phyloP scores from a whole-genome alignment of 1,140 invertebrate genomes.

The Lordiphosa stackelbergi region DNA sequence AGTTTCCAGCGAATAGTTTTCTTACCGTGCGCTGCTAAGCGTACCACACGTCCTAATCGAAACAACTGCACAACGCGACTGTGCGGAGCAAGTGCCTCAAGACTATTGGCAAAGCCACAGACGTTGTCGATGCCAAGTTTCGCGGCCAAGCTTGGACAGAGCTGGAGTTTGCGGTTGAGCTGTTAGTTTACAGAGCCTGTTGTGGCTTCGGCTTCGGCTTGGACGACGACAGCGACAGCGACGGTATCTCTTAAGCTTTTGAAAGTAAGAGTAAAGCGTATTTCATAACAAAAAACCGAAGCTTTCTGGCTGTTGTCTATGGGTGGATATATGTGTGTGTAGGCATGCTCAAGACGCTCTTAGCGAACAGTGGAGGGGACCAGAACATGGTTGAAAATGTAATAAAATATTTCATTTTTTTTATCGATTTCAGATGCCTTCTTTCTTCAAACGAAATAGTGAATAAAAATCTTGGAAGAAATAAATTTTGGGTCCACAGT shows the following conservation, averaged over 20 bases:
- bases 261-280: conserved; percentile 64
- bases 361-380: background rate
- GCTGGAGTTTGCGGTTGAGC: background rate
- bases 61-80: conserved; percentile 62
- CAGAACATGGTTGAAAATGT: background rate
- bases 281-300: conserved; percentile 26
- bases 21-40: conserved; percentile 62
- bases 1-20: conserved; percentile 14
- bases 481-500: no score
- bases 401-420: no score
- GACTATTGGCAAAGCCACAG: conserved; percentile 27
- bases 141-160: conserved; percentile 21
- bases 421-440: no score
- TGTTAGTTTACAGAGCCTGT: conserved; percentile 41
- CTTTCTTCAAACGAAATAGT: no score
- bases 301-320: conserved; percentile 1
- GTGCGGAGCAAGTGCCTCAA: conserved; percentile 47
- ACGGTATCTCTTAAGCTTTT: conserved; percentile 60
- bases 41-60: conserved; percentile 58
- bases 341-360: conserved; percentile 1
- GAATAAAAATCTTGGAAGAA: no score
- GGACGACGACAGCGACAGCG: conserved; percentile 1
- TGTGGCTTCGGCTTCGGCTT: conserved; percentile 11
- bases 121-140: conserved; percentile 28
- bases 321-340: background rate